A percentile compares a stretch with the other conserved stretches of the same genome.
Evolutionary conservation across 1,140 invertebrate genomes (phyloP).

Genomic region (Halotydeus destructor): DNA sequence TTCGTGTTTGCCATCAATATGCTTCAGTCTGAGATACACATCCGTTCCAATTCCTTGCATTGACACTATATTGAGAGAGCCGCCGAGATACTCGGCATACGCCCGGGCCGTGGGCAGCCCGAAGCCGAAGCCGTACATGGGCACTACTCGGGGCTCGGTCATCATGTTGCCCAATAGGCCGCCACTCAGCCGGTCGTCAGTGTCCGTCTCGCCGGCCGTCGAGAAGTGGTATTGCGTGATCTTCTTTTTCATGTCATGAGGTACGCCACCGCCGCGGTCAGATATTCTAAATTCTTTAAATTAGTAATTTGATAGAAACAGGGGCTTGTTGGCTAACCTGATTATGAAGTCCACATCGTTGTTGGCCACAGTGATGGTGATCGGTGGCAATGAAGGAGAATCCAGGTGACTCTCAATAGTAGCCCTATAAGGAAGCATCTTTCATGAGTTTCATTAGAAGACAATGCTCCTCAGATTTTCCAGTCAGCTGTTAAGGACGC

Average conservation of each 20-base stretch:
- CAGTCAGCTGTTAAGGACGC: too few relatives aligned
- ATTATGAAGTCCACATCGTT: constrained; percentile 38
- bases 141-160: constrained; percentile 27
- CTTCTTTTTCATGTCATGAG: constrained; percentile 27
- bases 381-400: constrained; percentile 27
- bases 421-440: constrained; percentile 27
- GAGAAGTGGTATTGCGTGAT: constrained; percentile 38
- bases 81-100: constrained; percentile 37
- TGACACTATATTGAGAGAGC: constrained; percentile 30
- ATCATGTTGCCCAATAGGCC: constrained; percentile 31
- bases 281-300: constrained; percentile 28
- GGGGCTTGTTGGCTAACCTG: constrained; percentile 26
- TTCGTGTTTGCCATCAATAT: constrained; percentile 34
- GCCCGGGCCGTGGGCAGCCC: constrained; percentile 36
- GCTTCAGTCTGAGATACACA: constrained; percentile 34
- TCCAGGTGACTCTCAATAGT: constrained; percentile 33
- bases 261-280: constrained; percentile 37
- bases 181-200: constrained; percentile 22
- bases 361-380: constrained; percentile 35
- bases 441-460: constrained; percentile 2
- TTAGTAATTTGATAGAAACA: too few relatives aligned
- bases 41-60: constrained; percentile 39
- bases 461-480: too few relatives aligned
- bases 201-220: constrained; percentile 25
- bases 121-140: constrained; percentile 40